Evolutionary conservation across 2,888 invertebrate genomes (phyloP).

Genomic region (Ennomos quercinarius): DNA sequence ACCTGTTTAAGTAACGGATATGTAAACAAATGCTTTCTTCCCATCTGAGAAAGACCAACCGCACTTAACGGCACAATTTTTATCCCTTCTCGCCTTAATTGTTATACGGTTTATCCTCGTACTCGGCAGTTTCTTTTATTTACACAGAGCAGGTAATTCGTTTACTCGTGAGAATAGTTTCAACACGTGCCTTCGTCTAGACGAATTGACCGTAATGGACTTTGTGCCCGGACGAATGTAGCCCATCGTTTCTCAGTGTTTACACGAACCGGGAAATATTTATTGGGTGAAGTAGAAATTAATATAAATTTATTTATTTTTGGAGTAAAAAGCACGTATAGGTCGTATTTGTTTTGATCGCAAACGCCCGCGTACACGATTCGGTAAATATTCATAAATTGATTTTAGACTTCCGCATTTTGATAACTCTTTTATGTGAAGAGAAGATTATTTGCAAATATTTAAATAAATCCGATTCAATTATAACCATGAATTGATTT

Average conservation of each 20-base stretch:
- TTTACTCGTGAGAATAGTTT: conserved; percentile 81
- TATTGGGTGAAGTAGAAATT: conserved; percentile 48
- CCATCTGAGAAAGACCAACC: conserved; percentile 27
- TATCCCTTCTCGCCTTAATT: conserved; percentile 62
- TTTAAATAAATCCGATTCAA: neutral
- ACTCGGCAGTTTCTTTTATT: conserved; percentile 68
- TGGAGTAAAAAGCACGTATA: conserved; percentile 23
- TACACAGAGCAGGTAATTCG: conserved; percentile 76
- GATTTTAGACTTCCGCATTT: neutral
- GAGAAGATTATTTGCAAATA: neutral
- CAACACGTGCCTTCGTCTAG: conserved; percentile 77
- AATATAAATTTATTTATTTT: conserved; percentile 44
- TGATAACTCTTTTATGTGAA: conserved; percentile 10
- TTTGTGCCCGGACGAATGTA: conserved; percentile 66
- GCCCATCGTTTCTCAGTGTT: conserved; percentile 54
- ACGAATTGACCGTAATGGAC: conserved; percentile 80
- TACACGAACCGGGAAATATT: conserved; percentile 57
- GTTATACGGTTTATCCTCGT: conserved; percentile 66
- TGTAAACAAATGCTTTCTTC: conserved; percentile 21
- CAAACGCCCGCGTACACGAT: conserved; percentile 11
- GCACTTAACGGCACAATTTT: conserved; percentile 43
- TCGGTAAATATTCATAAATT: neutral
- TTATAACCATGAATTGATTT: too few relatives aligned
- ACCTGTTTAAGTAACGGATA: conserved; percentile 10
- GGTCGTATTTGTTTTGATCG: conserved; percentile 27